A percentile compares a stretch with the other conserved stretches of the same genome.
phyloP scores from a whole-genome alignment of 2,888 invertebrate species.

The Synanthedon vespiformis region DNA sequence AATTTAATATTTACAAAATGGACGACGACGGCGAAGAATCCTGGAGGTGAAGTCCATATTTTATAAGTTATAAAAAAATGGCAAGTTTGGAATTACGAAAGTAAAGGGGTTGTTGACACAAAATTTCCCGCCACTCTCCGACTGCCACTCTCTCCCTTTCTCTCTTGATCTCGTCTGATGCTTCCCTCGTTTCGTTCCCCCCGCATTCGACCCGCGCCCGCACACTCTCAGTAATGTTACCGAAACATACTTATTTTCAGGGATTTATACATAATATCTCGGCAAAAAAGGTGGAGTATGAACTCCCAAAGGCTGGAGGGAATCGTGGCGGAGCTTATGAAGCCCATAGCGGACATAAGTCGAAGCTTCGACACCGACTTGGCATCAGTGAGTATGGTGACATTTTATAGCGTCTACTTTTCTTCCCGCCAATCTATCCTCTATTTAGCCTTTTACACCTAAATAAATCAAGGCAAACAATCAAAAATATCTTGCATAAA shows the following conservation, averaged over 20 bases:
- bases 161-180: slow-evolving; percentile 15
- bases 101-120: slow-evolving; percentile 42
- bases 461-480: too few relatives aligned
- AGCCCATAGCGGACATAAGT: slow-evolving; percentile 49
- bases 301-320: slow-evolving; percentile 54
- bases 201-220: slow-evolving; percentile 2
- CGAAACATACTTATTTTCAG: slow-evolving; percentile 46
- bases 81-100: slow-evolving; percentile 13
- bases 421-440: slow-evolving; percentile 1
- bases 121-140: slow-evolving; percentile 56
- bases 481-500: too few relatives aligned
- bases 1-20: slow-evolving; percentile 59
- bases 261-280: slow-evolving; percentile 28
- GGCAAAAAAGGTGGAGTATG: slow-evolving; percentile 58
- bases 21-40: slow-evolving; percentile 46
- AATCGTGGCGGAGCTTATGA: slow-evolving; percentile 59
- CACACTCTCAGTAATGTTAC: slow-evolving; percentile 42
- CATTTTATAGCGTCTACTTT: too few relatives aligned
- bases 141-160: neutral
- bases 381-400: slow-evolving; percentile 39
- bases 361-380: slow-evolving; percentile 58
- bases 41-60: neutral
- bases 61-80: neutral
- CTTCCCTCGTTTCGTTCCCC: slow-evolving; percentile 3
- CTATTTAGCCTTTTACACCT: too few relatives aligned